Conservation (phyloP, 2,888 invertebrate genomes). For the Dryobota labecula region DNA sequence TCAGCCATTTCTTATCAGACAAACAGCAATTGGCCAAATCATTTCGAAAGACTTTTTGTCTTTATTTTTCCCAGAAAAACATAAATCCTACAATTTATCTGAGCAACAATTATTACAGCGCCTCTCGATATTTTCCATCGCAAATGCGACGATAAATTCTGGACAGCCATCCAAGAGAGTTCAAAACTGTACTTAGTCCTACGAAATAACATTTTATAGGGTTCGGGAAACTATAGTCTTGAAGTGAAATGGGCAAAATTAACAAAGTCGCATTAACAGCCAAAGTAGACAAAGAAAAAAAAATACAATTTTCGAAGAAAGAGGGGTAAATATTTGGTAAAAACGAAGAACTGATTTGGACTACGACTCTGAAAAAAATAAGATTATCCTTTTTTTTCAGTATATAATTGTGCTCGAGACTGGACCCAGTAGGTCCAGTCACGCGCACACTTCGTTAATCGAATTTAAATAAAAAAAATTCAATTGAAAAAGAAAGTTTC, state of each 20-base stretch:
- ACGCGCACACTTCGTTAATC: neutral
- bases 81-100: conserved; percentile 20
- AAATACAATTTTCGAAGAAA: neutral
- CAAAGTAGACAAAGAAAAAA: conserved; percentile 42
- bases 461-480: conserved; percentile 6
- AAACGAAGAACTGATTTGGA: neutral
- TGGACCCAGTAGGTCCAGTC: too few relatives aligned
- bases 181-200: conserved; percentile 66
- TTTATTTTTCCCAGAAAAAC: conserved; percentile 3
- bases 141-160: conserved; percentile 64
- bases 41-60: neutral
- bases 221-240: conserved; percentile 58
- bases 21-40: neutral
- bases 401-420: too few relatives aligned
- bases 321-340: neutral
- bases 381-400: neutral
- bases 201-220: conserved; percentile 68
- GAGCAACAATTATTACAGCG: conserved; percentile 13
- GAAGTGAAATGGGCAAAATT: conserved; percentile 62
- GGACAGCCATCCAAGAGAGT: conserved; percentile 60
- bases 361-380: neutral
- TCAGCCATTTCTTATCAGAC: neutral
- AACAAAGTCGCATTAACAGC: conserved; percentile 50
- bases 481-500: neutral
- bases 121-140: conserved; percentile 30